These are phyloP conservation scores for Epinephelus fuscoguttatus DNA, from an alignment of 2,113 vertebrate species.

Conservation along the genomic window DNA sequence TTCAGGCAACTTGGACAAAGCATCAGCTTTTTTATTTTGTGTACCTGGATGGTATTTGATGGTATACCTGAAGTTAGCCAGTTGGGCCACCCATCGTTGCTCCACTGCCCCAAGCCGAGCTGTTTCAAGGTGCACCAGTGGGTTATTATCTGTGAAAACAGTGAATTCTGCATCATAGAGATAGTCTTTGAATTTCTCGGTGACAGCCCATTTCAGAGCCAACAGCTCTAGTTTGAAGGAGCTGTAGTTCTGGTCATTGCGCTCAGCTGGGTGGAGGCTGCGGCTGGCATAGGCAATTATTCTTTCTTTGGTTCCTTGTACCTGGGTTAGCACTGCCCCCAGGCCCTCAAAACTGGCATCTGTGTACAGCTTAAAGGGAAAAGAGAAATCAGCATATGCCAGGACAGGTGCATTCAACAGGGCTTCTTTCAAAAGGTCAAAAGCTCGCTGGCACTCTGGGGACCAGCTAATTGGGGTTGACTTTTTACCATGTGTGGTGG, in stretches of 20 bases:
- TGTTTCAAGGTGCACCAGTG: neutral
- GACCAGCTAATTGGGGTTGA: neutral
- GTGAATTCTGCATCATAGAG: slow-evolving; percentile 1
- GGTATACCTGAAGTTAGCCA: neutral
- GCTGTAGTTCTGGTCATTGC: slow-evolving; percentile 28
- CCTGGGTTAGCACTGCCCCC: slow-evolving; percentile 24
- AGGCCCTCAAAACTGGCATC: slow-evolving; percentile 10
- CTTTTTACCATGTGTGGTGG: neutral
- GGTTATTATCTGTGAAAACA: slow-evolving; percentile 10
- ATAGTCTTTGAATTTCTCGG: slow-evolving; percentile 18
- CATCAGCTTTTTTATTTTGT: slow-evolving; percentile 10
- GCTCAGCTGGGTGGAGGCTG: neutral
- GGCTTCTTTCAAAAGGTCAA: neutral
- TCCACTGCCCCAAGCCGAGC: slow-evolving; percentile 8
- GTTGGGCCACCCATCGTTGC: neutral
- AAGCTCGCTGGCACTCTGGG: neutral
- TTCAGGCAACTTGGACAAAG: neutral
- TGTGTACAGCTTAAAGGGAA: neutral
- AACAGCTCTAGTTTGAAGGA: slow-evolving; percentile 19
- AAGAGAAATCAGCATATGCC: slow-evolving; percentile 23
- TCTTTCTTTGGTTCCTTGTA: neutral
- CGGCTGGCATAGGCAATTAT: slow-evolving; percentile 21
- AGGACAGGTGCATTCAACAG: neutral
- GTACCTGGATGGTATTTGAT: slow-evolving; percentile 10
- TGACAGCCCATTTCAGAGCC: slow-evolving; percentile 13